Evolutionary conservation across 2,113 vertebrate genomes (phyloP).

Genomic region (Myxocyprinus asiaticus): DNA sequence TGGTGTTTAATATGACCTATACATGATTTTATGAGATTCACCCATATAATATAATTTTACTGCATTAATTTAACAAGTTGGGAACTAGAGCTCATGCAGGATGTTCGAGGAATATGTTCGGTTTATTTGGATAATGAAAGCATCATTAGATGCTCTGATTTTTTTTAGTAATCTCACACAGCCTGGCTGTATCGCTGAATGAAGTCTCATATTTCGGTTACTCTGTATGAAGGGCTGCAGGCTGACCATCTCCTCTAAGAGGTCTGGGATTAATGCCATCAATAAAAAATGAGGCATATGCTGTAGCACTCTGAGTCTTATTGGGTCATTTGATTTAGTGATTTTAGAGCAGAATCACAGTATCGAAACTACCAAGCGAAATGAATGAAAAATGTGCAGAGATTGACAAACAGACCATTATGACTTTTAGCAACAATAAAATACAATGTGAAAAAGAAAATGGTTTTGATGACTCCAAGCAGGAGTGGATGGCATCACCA

Average conservation of each 20-base stretch:
- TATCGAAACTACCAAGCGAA: not conserved
- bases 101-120: not conserved
- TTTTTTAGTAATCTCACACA: slow-evolving; percentile 25
- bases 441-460: not conserved
- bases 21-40: too few relatives aligned
- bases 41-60: too few relatives aligned
- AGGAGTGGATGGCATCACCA: too few relatives aligned
- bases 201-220: slow-evolving; percentile 29
- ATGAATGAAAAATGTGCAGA: not conserved
- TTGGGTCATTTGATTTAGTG: slow-evolving; percentile 25
- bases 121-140: slow-evolving; percentile 4
- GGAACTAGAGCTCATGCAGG: not conserved
- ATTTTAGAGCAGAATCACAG: slow-evolving; percentile 33
- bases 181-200: slow-evolving; percentile 2
- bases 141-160: not conserved
- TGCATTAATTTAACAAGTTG: too few relatives aligned
- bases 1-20: too few relatives aligned
- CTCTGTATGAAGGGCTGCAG: slow-evolving; percentile 14
- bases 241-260: not conserved
- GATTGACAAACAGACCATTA: slow-evolving; percentile 26
- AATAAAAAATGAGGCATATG: slow-evolving; percentile 50
- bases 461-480: not conserved
- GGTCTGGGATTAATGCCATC: slow-evolving; percentile 34
- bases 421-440: slow-evolving; percentile 15
- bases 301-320: slow-evolving; percentile 21